Conservation (phyloP, 2,113 vertebrate species). For the Anguilla rostrata region DNA sequence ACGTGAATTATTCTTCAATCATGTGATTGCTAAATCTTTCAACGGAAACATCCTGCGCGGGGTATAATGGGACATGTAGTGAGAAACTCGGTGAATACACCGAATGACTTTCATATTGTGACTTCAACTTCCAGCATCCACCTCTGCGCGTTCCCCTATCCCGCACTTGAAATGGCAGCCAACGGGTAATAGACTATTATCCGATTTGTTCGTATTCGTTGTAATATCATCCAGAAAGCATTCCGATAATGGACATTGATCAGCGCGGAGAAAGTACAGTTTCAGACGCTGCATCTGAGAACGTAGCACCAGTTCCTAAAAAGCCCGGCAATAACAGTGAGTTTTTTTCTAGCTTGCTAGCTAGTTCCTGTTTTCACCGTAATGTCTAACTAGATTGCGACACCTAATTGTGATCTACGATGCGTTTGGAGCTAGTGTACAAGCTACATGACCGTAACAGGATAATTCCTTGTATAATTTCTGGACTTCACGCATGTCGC, state of each 20-base stretch:
- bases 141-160: neutral
- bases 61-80: neutral
- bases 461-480: too few species aligned
- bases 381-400: neutral
- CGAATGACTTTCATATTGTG: neutral
- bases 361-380: neutral
- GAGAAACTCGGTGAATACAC: neutral
- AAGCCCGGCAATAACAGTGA: slow-evolving; percentile 60
- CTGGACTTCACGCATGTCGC: too few species aligned
- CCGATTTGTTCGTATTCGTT: slow-evolving; percentile 57
- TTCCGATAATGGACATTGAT: neutral
- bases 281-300: slow-evolving; percentile 39
- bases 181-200: slow-evolving; percentile 60
- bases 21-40: slow-evolving; percentile 56
- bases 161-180: slow-evolving; percentile 63
- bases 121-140: neutral
- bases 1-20: slow-evolving; percentile 58
- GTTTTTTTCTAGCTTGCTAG: slow-evolving; percentile 20
- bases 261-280: slow-evolving; percentile 26
- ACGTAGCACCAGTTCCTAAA: slow-evolving; percentile 39
- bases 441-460: neutral
- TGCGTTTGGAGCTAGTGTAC: neutral
- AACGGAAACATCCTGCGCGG: neutral
- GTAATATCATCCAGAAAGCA: slow-evolving; percentile 34
- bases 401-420: neutral